These are phyloP conservation scores for Phyllostomus discolor DNA, from an alignment of 2,113 vertebrate species.

Conservation along the genomic window DNA sequence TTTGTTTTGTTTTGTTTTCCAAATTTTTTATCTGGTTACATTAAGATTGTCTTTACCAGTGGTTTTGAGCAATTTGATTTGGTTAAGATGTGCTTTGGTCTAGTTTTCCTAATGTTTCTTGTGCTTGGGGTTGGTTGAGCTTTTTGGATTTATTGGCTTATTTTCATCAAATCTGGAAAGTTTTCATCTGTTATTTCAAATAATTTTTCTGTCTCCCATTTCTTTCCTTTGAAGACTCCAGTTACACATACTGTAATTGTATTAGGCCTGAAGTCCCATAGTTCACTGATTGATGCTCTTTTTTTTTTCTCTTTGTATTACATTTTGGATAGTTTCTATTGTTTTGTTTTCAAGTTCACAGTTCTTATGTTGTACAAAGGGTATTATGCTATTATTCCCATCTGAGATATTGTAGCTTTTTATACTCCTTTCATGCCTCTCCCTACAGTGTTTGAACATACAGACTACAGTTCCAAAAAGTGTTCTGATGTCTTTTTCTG, in stretches of 20 bases:
- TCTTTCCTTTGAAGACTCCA: neutral
- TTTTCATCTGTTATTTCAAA: neutral
- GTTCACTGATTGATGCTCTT: neutral
- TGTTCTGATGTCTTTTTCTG: neutral
- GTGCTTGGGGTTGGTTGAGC: neutral
- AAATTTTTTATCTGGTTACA: neutral
- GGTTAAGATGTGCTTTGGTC: neutral
- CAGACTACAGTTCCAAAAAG: neutral
- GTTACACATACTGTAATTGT: neutral
- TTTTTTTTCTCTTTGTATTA: neutral
- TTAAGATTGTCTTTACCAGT: neutral
- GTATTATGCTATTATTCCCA: neutral
- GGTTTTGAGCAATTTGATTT: constrained; percentile 29
- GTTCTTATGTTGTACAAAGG: neutral
- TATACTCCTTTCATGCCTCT: neutral
- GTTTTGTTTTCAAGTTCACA: neutral
- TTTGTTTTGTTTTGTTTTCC: neutral
- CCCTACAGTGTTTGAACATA: neutral
- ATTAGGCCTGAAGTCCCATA: neutral
- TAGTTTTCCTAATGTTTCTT: constrained; percentile 21
- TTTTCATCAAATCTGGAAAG: neutral
- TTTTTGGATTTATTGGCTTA: constrained; percentile 21
- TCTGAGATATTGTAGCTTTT: neutral
- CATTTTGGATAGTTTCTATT: neutral
- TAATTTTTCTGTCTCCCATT: neutral